Evolutionary conservation across 2,113 vertebrate genomes (phyloP).

Genomic region (Myxocyprinus asiaticus): DNA sequence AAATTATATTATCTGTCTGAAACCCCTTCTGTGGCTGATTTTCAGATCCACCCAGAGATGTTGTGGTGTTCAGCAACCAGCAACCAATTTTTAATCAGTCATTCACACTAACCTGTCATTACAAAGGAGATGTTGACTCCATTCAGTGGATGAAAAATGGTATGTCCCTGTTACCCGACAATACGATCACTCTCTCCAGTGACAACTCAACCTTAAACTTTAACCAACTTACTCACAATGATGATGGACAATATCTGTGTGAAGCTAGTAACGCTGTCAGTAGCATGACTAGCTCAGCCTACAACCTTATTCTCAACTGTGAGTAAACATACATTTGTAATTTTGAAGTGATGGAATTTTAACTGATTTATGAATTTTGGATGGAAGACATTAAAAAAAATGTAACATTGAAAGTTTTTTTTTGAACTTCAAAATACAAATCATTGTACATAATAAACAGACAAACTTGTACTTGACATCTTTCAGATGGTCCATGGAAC

Average conservation of each 20-base stretch:
- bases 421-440: not conserved
- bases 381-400: too few relatives aligned
- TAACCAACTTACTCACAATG: not conserved
- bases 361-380: too few relatives aligned
- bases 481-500: constrained; percentile 52
- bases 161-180: not conserved
- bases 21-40: not conserved
- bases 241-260: constrained; percentile 56
- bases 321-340: constrained; percentile 40
- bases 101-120: constrained; percentile 61
- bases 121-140: constrained; percentile 39
- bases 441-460: not conserved
- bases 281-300: constrained; percentile 36
- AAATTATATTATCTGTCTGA: not conserved
- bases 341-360: too few relatives aligned
- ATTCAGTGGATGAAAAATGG: constrained; percentile 62
- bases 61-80: not conserved
- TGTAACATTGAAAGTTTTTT: too few relatives aligned
- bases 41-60: not conserved
- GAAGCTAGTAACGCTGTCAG: constrained; percentile 45
- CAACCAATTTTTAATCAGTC: constrained; percentile 47
- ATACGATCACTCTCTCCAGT: constrained; percentile 24
- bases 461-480: too few relatives aligned
- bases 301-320: constrained; percentile 67
- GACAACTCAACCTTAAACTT: constrained; percentile 39